Evolutionary conservation across 2,797 vertebrate genomes (phyloP).

Genomic region (Manis crassicaudata): DNA sequence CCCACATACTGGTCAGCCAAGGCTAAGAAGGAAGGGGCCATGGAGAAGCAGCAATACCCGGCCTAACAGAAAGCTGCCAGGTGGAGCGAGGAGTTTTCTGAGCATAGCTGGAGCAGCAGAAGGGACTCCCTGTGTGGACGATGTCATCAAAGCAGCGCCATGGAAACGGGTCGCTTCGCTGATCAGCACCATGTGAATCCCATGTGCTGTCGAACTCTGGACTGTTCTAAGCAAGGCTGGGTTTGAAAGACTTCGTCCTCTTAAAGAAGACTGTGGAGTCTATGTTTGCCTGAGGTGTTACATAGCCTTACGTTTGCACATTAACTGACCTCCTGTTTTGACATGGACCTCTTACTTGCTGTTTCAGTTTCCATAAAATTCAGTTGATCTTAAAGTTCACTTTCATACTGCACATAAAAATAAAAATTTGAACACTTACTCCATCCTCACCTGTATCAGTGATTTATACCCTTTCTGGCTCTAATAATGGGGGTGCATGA

Average conservation of each 20-base stretch:
- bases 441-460: neutral
- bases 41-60: constrained; percentile 92
- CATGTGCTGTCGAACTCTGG: constrained; percentile 55
- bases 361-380: constrained; percentile 72
- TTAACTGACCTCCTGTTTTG: constrained; percentile 75
- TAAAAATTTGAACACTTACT: constrained; percentile 74
- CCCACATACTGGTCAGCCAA: neutral
- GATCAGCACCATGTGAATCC: constrained; percentile 95
- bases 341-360: constrained; percentile 84
- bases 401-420: constrained; percentile 78
- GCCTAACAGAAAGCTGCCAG: constrained; percentile 96
- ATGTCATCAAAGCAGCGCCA: constrained; percentile 97
- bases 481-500: neutral
- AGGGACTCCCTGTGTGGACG: constrained; percentile 95
- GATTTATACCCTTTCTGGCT: constrained; percentile 26
- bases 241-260: constrained; percentile 66
- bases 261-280: constrained; percentile 75
- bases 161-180: constrained; percentile 93
- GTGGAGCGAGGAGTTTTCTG: constrained; percentile 95
- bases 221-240: constrained; percentile 74
- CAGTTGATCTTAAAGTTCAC: constrained; percentile 63
- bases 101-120: constrained; percentile 96
- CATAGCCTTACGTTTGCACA: constrained; percentile 43
- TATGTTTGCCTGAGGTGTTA: constrained; percentile 60
- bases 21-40: constrained; percentile 90